Percentiles rank a stretch among this genome's conserved stretches.
phyloP scores from a whole-genome alignment of 2,797 vertebrate species.

The Telmatherina bonti region DNA sequence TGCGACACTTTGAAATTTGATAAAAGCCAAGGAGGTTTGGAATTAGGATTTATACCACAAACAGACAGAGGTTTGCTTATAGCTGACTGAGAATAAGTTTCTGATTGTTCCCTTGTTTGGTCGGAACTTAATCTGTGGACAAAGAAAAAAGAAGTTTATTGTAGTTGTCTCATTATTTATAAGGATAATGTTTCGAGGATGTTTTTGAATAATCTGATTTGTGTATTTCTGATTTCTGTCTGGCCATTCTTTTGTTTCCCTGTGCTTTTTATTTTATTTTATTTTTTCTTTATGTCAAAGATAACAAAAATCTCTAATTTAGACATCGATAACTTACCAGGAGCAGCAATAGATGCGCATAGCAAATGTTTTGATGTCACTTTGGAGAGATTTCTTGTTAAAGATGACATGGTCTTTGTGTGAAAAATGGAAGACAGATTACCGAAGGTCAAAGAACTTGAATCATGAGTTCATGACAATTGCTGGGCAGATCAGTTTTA shows the following conservation, averaged over 20 bases:
- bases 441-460: neutral
- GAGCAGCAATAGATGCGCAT: neutral
- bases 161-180: too few relatives aligned
- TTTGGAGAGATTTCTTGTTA: neutral
- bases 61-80: neutral
- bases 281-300: neutral
- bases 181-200: too few relatives aligned
- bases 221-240: neutral
- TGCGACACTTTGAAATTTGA: neutral
- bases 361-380: neutral
- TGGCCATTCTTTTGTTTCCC: neutral
- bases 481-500: too few relatives aligned
- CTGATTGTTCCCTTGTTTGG: neutral
- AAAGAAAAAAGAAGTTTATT: too few relatives aligned
- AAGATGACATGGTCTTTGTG: neutral
- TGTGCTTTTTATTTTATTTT: neutral
- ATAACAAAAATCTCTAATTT: neutral
- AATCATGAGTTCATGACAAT: neutral
- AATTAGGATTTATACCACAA: neutral
- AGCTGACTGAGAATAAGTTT: neutral
- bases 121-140: neutral
- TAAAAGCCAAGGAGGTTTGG: neutral
- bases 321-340: neutral
- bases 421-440: neutral
- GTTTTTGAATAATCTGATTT: neutral